Conservation (phyloP, 37 sponge, comb jelly and placozoan species). For the Mnemiopsis leidyi region DNA sequence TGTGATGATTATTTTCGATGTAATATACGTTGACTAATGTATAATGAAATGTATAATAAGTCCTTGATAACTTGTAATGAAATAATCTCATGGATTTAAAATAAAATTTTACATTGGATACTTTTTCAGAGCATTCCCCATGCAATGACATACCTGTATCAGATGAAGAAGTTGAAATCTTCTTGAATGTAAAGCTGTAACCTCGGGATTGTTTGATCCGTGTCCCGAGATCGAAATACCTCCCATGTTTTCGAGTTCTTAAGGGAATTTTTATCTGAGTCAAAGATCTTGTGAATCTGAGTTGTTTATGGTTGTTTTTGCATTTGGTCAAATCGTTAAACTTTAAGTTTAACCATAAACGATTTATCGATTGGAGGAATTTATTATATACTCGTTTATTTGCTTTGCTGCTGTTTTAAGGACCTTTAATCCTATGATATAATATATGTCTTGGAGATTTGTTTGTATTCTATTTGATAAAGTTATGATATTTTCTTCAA, state of each 20-base stretch:
- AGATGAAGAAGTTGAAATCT: slow-evolving; percentile 57
- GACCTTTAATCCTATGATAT: background rate
- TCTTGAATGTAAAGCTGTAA: too few relatives aligned
- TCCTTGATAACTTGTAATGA: background rate
- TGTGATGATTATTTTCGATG: background rate
- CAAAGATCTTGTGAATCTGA: background rate
- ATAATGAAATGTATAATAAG: background rate
- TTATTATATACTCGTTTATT: background rate
- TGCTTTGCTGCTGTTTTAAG: background rate
- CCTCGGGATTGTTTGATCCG: too few relatives aligned
- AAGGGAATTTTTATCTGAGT: background rate
- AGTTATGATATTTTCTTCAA: background rate
- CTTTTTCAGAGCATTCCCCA: slow-evolving; percentile 37
- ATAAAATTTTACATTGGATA: background rate
- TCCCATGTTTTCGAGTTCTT: too few relatives aligned
- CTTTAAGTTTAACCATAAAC: too few relatives aligned
- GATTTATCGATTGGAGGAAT: too few relatives aligned
- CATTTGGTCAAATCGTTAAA: too few relatives aligned
- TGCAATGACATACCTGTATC: background rate
- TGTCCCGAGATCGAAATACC: too few relatives aligned
- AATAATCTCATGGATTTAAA: background rate
- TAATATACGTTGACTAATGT: background rate
- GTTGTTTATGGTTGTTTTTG: background rate
- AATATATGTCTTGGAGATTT: background rate
- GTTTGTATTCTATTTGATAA: background rate